Base-by-base conservation (phyloP, 2,888 invertebrate genomes). In the Stenotaenia linearis region DNA sequence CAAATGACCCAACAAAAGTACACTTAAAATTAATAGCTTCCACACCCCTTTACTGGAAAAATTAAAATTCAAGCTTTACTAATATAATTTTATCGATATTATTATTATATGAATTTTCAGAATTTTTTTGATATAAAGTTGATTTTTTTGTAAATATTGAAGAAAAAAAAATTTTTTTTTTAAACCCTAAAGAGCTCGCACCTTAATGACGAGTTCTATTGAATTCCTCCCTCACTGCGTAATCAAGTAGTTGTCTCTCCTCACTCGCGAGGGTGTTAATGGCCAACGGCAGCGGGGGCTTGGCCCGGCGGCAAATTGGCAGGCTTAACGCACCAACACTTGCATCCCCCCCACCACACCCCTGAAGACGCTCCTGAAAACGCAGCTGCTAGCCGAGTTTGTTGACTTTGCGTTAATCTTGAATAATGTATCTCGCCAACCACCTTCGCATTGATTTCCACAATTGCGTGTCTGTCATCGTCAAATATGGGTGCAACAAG, bases 361-460 rank as follows among this genome's bases (percentile, higher is more conserved):
- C 6, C 4, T 1, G 21, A 75, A 10, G 75, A 75, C 5, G 75
- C 32, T 32, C 32, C 32, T 18, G 50, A 12, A 69, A 69, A 69
- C 69, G 25, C 69, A 69, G 69, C 69, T 69, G 69, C 28, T 10
- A 12, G 69, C 69, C 10, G 10, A 28, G 69, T 25, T 25, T 69
- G 37, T 37, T 75, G 75, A 32, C 37, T 35, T 40, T 78, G 56
- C 56, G 78, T 78, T 78, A 78, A 78, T 78, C 78, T 78, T 78
- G 78, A 78, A 78, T 78, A 78, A 78, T 78, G 78, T 78, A 78
- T 56, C 61, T 23, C 28, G 10, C 23, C 69, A 28, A n/a, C 30
- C 78, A 45, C 30, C 37, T 77, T 21, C 40, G 4, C 30, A 30
- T n/a, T 35, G 40, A 37, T 77, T 77, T 18, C 23, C 18, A 9